Base-by-base conservation (phyloP, 2,888 invertebrate species). In the Drosophila cracens region DNA sequence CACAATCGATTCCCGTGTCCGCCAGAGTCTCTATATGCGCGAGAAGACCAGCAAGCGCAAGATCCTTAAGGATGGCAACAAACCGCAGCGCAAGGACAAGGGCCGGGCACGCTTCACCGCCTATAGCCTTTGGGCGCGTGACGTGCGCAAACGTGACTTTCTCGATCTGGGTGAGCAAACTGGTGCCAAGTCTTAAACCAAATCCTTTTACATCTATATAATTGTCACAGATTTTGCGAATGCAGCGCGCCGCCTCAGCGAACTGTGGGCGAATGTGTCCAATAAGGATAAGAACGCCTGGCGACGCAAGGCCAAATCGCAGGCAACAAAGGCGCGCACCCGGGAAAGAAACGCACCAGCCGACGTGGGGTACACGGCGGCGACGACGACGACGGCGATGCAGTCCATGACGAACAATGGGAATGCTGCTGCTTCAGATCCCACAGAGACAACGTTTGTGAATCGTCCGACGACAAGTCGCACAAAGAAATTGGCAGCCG, bases 121-220 rank as follows among this genome's bases (percentile, higher is more conserved):
- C 0, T 98, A 98, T 93, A 97, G 97, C 95, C 94, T 98, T 91
- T 98, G 98, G 97, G 97, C 98, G 0, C 96, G 97, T 81, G 97
- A 97, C 85, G 95, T 96, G 25, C 94, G 98, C 48, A 96, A 96
- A 74, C 78, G 80, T 0, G 89, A 87, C 31, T 81, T 87, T 62
- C 79, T 83, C 21, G 91, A 90, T 66, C 59, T 90, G 48, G 90
- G 90, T 90, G 76, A 76, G 69, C 11, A 38, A 27, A 33, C 33
- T 4, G 25, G 25, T 8, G 16, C 18, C n/a, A 8, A 29, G 11
- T 25, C 18, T 25, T n/a, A 5, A 29, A 27, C 38, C 4, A 1
- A 13, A 38, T 25, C 27, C 27, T 13, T n/a, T 38, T n/a, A 56
- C 27, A 46, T n/a, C 1, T 6, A 8, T n/a, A 25, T 27, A 38